phyloP scores from a whole-genome alignment of 2,888 invertebrate genomes.

The Sepiola atlantica region DNA sequence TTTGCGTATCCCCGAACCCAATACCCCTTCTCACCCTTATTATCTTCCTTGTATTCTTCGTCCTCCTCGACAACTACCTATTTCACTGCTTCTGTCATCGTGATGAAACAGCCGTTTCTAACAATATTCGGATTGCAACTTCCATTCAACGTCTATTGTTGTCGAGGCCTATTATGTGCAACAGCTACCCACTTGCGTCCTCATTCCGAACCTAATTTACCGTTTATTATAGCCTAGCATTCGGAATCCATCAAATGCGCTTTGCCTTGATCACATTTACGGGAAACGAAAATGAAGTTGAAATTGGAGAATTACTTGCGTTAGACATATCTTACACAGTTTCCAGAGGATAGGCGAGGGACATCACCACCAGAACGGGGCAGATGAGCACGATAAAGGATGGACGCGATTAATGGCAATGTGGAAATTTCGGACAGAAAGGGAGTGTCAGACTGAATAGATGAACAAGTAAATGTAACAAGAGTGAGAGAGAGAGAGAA shows the following conservation, averaged over 20 bases:
- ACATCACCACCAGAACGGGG: background rate
- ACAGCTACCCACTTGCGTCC: background rate
- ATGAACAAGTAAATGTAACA: background rate
- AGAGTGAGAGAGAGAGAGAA: background rate
- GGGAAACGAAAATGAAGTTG: background rate
- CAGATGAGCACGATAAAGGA: conserved; percentile 12
- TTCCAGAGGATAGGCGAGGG: background rate
- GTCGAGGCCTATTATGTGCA: background rate
- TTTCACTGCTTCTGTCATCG: background rate
- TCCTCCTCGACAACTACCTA: background rate
- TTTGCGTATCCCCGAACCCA: too few species aligned
- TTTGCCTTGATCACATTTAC: background rate
- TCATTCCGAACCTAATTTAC: background rate
- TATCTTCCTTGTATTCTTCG: background rate
- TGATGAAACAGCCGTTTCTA: background rate
- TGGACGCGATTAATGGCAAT: background rate
- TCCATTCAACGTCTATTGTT: background rate
- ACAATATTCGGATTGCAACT: background rate
- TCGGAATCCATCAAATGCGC: conserved; percentile 32
- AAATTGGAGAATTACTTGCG: background rate
- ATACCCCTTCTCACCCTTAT: background rate
- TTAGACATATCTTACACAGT: background rate
- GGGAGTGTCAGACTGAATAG: background rate
- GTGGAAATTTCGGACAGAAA: background rate
- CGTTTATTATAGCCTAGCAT: background rate